Percentiles rank a stretch among this genome's conserved stretches.
These are phyloP conservation scores for Nyctibius grandis DNA, from an alignment of 2,797 vertebrate genomes.

Conservation along the genomic window DNA sequence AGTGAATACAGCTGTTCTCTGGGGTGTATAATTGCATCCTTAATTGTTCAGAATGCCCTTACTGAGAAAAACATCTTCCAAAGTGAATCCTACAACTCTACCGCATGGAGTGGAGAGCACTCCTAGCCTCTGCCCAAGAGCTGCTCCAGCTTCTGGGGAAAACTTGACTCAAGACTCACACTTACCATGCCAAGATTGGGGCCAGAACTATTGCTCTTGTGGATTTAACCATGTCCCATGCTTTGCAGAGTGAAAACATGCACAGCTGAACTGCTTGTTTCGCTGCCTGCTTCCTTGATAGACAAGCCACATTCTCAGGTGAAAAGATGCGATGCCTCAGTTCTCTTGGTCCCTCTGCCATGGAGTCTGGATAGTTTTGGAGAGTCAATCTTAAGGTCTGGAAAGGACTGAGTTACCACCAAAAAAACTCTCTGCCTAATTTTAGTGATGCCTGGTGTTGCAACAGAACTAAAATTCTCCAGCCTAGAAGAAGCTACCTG, in stretches of 20 bases:
- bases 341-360: not conserved
- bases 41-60: not conserved
- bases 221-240: not conserved
- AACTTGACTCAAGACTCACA: not conserved
- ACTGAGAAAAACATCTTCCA: not conserved
- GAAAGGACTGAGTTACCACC: not conserved
- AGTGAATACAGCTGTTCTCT: not conserved
- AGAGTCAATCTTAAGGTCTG: not conserved
- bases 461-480: not conserved
- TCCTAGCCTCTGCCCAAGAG: not conserved
- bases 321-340: not conserved
- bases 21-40: not conserved
- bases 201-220: not conserved
- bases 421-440: not conserved
- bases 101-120: not conserved
- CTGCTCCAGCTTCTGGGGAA: not conserved
- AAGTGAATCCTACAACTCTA: not conserved
- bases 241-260: not conserved
- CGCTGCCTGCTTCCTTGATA: accelerated
- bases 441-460: not conserved
- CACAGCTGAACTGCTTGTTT: not conserved
- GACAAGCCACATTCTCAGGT: too few species aligned
- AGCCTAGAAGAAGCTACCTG: not conserved
- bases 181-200: not conserved
- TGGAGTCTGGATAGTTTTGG: not conserved